Evolutionary conservation across 2,888 invertebrate genomes (phyloP).

Genomic region (Sabellastarte sp.): DNA sequence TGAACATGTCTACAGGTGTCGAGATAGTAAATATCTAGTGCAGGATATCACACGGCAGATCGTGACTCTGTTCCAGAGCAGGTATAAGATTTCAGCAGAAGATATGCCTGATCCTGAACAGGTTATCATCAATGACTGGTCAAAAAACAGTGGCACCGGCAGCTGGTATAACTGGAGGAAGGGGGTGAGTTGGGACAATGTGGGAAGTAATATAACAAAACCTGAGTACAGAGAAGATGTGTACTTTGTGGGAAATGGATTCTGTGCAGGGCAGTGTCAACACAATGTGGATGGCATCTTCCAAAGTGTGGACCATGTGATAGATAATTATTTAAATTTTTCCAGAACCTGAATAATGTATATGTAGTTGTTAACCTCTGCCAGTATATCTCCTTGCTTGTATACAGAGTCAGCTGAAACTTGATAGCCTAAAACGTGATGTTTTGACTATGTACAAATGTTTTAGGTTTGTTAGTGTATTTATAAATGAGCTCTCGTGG

Average conservation of each 20-base stretch:
- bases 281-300: neutral
- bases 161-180: neutral
- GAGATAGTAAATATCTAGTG: constrained; percentile 1
- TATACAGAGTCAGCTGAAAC: too few species aligned
- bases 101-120: constrained; percentile 6
- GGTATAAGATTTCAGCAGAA: too few species aligned
- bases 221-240: neutral
- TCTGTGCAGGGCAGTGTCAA: neutral
- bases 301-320: neutral
- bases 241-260: constrained; percentile 1
- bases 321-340: neutral
- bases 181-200: neutral
- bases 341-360: too few species aligned
- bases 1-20: constrained; percentile 1
- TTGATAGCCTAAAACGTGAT: too few species aligned
- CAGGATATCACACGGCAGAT: constrained; percentile 8
- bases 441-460: too few species aligned
- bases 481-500: too few species aligned
- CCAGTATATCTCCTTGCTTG: too few species aligned
- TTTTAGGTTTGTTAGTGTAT: too few species aligned
- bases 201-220: neutral
- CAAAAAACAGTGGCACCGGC: neutral
- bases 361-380: too few species aligned
- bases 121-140: constrained; percentile 1
- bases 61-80: constrained; percentile 2